phyloP scores from a whole-genome alignment of 23 tunicate genomes.

The Trididemnum nubilum region DNA sequence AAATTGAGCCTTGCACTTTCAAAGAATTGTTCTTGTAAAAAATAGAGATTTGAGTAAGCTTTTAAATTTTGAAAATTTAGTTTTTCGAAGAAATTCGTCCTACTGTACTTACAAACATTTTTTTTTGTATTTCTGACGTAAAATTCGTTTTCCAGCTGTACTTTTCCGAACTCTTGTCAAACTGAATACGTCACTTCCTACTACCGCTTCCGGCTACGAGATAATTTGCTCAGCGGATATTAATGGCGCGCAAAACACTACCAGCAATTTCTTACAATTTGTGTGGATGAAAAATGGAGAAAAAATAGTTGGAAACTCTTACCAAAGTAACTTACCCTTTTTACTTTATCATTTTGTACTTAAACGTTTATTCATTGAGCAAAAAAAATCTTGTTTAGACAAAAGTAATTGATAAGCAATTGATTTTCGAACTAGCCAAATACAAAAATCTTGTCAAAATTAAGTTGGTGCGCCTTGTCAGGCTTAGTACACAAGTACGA shows the following conservation, averaged over 20 bases:
- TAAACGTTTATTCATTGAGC: neutral
- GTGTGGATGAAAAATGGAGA: constrained; percentile 66
- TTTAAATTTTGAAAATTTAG: too few species aligned
- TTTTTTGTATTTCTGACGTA: too few species aligned
- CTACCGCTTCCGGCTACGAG: constrained; percentile 52
- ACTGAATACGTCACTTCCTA: constrained; percentile 55
- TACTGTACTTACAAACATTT: too few species aligned
- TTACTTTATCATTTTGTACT: neutral
- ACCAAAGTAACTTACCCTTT: constrained; percentile 5
- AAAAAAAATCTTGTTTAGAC: neutral
- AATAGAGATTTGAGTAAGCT: too few species aligned
- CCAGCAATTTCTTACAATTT: constrained; percentile 4
- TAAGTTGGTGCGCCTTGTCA: too few species aligned
- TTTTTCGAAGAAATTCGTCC: too few species aligned
- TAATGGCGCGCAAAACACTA: neutral
- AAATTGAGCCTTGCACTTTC: too few species aligned
- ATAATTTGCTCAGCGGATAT: constrained; percentile 61
- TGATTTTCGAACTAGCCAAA: too few species aligned
- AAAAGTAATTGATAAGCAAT: too few species aligned
- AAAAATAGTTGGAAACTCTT: neutral
- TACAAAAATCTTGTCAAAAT: too few species aligned
- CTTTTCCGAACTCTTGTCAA: constrained; percentile 51
- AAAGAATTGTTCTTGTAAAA: too few species aligned
- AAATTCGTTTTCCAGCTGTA: constrained; percentile 62
- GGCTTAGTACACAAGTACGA: too few species aligned